A percentile compares a stretch with the other conserved stretches of the same genome.
Conservation (phyloP, 92 coral and sea anemone species). For the Hydrozoanthus gracilis region DNA sequence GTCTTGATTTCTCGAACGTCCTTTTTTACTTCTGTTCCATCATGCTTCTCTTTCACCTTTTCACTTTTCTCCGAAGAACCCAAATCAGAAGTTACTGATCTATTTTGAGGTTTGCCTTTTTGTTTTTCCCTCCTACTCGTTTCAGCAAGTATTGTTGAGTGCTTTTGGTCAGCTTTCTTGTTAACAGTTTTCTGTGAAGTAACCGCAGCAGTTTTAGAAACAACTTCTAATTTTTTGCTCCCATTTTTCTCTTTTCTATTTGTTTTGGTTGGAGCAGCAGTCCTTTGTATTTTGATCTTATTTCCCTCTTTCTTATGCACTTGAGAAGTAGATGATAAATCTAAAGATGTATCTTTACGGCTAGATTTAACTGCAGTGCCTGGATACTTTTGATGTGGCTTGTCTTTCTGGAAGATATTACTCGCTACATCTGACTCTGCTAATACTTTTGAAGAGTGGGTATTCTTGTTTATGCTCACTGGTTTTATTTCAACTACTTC, state of each 20-base stretch:
- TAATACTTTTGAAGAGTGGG: not conserved
- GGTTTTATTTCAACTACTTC: not conserved
- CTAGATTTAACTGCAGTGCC: conserved; percentile 50
- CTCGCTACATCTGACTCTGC: not conserved
- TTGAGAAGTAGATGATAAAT: conserved; percentile 4
- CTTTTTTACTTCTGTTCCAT: not conserved
- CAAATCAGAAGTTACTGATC: not conserved
- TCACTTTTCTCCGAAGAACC: conserved; percentile 24
- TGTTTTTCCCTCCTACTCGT: conserved; percentile 17
- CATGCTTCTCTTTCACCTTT: not conserved
- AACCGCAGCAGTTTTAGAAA: not conserved
- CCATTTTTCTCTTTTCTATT: conserved; percentile 4
- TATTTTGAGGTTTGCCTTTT: conserved; percentile 3
- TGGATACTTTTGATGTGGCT: conserved; percentile 29
- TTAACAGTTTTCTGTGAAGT: not conserved
- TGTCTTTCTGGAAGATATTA: conserved; percentile 11
- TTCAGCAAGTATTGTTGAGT: not conserved
- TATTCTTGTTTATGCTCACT: not conserved
- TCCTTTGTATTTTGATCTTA: not conserved
- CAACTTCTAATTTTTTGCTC: not conserved
- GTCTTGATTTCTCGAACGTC: conserved; percentile 3
- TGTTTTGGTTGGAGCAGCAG: not conserved
- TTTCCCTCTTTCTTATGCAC: not conserved
- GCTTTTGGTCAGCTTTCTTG: not conserved
- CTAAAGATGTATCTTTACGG: conserved; percentile 1